Evolutionary conservation across 2,888 invertebrate genomes (phyloP).

Genomic region (Clanis bilineata): DNA sequence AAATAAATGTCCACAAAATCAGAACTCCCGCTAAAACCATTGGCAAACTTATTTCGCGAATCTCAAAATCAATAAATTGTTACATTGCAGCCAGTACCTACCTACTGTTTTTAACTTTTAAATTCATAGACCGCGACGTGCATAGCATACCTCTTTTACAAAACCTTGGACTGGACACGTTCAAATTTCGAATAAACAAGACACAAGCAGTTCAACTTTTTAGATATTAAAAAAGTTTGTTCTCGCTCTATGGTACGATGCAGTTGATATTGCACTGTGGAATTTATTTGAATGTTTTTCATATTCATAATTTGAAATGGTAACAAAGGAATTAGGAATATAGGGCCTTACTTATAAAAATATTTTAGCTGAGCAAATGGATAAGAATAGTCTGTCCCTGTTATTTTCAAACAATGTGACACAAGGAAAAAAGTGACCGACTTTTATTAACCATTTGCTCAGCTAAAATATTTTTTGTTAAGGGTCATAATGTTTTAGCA

Average conservation of each 20-base stretch:
- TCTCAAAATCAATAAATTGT: not conserved
- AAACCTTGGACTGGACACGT: conserved; percentile 22
- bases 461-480: too few relatives aligned
- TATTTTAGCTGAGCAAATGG: too few relatives aligned
- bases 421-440: too few relatives aligned
- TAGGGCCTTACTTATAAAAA: too few relatives aligned
- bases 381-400: too few relatives aligned
- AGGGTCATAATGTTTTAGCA: too few relatives aligned
- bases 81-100: not conserved
- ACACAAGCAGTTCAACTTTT: conserved; percentile 36
- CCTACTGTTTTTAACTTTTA: not conserved
- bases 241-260: conserved; percentile 19
- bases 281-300: not conserved
- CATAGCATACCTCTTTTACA: conserved; percentile 21
- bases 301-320: not conserved
- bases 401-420: too few relatives aligned
- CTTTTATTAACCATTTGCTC: too few relatives aligned
- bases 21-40: not conserved
- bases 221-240: conserved; percentile 54
- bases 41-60: not conserved
- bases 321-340: not conserved
- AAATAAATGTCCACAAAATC: not conserved
- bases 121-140: not conserved
- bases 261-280: conserved; percentile 1
- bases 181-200: conserved; percentile 41